These are phyloP conservation scores for Ammospiza caudacuta DNA, from an alignment of 2,113 vertebrate species.

Conservation along the genomic window DNA sequence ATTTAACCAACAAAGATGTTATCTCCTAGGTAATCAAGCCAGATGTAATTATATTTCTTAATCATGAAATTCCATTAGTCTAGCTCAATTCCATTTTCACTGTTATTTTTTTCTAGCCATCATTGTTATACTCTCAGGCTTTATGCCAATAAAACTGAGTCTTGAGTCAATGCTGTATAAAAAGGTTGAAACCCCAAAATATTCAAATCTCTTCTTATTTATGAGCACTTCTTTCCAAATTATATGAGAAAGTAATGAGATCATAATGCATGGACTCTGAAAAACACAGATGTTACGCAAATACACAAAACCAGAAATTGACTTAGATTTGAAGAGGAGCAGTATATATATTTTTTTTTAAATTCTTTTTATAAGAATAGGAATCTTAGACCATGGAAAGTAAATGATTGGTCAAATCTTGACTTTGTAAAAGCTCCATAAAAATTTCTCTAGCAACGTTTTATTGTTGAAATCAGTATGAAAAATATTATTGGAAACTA, in stretches of 20 bases:
- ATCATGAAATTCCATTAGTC: not conserved
- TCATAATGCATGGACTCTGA: not conserved
- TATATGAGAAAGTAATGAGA: not conserved
- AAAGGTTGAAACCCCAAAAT: slow-evolving; percentile 16
- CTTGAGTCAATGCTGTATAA: slow-evolving; percentile 6
- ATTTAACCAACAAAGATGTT: not conserved
- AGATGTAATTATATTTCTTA: not conserved
- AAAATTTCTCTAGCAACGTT: not conserved
- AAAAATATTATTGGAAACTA: not conserved
- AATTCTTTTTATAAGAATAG: not conserved
- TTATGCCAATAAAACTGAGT: slow-evolving; percentile 28
- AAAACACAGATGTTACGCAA: not conserved
- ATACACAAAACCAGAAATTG: not conserved
- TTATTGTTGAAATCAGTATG: not conserved
- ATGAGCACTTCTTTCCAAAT: slow-evolving; percentile 15
- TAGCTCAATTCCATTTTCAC: not conserved
- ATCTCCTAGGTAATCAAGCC: not conserved
- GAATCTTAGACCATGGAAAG: not conserved
- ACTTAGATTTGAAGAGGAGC: slow-evolving; percentile 15
- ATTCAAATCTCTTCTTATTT: not conserved
- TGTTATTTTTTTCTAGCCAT: not conserved
- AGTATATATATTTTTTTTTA: not conserved
- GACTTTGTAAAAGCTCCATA: not conserved
- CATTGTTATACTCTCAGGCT: not conserved
- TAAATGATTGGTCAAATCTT: not conserved